phyloP scores from a whole-genome alignment of 2,797 vertebrate genomes.

The Spea hammondii region DNA sequence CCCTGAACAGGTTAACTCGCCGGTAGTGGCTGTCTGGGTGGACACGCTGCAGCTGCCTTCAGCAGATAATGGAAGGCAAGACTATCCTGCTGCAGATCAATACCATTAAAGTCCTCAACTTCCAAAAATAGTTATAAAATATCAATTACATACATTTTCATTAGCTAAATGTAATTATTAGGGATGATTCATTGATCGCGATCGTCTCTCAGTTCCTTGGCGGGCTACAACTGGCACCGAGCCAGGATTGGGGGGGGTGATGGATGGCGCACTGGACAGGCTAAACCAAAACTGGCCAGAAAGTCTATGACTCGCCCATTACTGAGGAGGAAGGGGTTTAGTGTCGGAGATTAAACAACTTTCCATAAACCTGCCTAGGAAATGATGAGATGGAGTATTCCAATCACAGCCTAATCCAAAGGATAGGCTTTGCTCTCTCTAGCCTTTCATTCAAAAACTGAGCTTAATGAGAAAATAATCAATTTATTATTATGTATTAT shows the following conservation, averaged over 20 bases:
- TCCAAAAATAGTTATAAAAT: constrained; percentile 71
- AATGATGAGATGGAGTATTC: too few relatives aligned
- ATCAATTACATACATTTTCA: constrained; percentile 74
- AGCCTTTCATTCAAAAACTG: too few relatives aligned
- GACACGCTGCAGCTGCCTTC: constrained; percentile 34
- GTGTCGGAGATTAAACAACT: too few relatives aligned
- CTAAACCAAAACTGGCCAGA: constrained; percentile 30
- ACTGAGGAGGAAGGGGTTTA: background rate
- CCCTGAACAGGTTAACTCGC: constrained; percentile 20
- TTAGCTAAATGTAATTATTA: constrained; percentile 68
- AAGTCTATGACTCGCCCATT: constrained; percentile 28
- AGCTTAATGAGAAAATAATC: too few relatives aligned
- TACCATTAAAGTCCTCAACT: constrained; percentile 65
- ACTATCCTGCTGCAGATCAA: constrained; percentile 63
- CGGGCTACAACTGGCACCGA: constrained; percentile 54
- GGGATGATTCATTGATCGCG: constrained; percentile 59
- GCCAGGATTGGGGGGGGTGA: constrained; percentile 51
- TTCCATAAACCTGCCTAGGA: too few relatives aligned
- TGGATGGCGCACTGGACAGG: constrained; percentile 30
- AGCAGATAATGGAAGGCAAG: constrained; percentile 55
- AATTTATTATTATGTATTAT: too few relatives aligned
- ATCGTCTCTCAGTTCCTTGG: constrained; percentile 58
- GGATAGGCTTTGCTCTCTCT: too few relatives aligned
- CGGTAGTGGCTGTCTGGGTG: constrained; percentile 26
- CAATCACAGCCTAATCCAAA: too few relatives aligned